phyloP scores from a whole-genome alignment of 2,888 invertebrate genomes.

The Nymphalis c-album region DNA sequence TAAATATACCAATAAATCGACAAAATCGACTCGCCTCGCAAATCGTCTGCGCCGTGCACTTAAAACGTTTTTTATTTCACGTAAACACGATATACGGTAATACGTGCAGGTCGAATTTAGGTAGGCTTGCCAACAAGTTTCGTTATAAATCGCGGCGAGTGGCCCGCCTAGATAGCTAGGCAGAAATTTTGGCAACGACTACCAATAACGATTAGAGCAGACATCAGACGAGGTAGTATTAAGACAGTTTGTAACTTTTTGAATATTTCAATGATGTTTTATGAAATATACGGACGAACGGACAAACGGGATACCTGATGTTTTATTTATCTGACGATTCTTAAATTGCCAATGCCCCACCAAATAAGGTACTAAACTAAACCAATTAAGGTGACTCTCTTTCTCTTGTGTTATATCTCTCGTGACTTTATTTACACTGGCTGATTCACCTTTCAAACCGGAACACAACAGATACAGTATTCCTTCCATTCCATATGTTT shows the following conservation, averaged over 20 bases:
- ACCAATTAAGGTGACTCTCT: no score
- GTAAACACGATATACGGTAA: conserved; percentile 46
- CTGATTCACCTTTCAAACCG: no score
- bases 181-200: conserved; percentile 50
- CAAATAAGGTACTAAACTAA: no score
- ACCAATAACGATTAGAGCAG: conserved; percentile 39
- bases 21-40: conserved; percentile 22
- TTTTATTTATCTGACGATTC: no score
- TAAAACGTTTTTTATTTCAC: conserved; percentile 44
- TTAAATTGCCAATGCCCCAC: no score
- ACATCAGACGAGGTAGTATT: conserved; percentile 21
- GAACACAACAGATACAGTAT: no score
- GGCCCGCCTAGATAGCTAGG: conserved; percentile 50
- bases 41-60: conserved; percentile 38
- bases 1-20: conserved; percentile 21
- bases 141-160: conserved; percentile 58
- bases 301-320: no score
- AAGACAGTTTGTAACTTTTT: not conserved
- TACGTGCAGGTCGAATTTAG: conserved; percentile 45
- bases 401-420: no score
- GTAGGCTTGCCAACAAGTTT: conserved; percentile 60
- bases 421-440: no score
- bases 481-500: no score
- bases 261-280: no score
- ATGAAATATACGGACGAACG: no score